Conservation (phyloP, 2,113 vertebrate species). For the Ammodytes marinus region DNA sequence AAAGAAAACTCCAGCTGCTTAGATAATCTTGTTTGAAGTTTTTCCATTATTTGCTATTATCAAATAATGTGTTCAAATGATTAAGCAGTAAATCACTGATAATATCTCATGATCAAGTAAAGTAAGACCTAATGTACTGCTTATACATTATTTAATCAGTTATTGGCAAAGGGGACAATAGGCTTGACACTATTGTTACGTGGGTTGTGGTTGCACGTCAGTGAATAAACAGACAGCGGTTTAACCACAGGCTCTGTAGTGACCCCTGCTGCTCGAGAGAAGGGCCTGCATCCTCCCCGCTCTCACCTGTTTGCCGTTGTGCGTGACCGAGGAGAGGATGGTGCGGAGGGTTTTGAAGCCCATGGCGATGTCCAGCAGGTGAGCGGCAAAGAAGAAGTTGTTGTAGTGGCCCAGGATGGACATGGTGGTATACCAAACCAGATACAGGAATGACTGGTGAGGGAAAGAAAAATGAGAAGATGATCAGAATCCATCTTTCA, state of each 20-base stretch:
- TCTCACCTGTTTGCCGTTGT: slow-evolving; percentile 97
- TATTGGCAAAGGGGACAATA: neutral
- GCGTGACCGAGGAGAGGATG: slow-evolving; percentile 97
- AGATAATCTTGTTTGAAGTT: neutral
- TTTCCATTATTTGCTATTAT: neutral
- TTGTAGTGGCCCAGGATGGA: slow-evolving; percentile 98
- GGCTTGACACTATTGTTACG: neutral
- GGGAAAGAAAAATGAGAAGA: neutral
- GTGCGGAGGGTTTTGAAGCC: slow-evolving; percentile 98
- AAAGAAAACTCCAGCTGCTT: neutral
- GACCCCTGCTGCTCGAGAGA: slow-evolving; percentile 54
- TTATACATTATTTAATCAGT: neutral
- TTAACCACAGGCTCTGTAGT: slow-evolving; percentile 24
- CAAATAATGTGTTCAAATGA: neutral
- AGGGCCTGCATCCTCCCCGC: neutral
- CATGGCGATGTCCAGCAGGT: slow-evolving; percentile 98
- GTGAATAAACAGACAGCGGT: neutral
- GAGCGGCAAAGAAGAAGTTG: slow-evolving; percentile 99
- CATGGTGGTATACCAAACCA: slow-evolving; percentile 99
- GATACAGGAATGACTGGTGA: slow-evolving; percentile 93
- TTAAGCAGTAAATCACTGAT: neutral
- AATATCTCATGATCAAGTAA: neutral
- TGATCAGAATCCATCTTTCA: slow-evolving; percentile 17
- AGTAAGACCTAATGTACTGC: neutral
- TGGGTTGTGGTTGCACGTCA: neutral